Conservation (phyloP, 2,797 vertebrate genomes). For the Etheostoma nigrum region DNA sequence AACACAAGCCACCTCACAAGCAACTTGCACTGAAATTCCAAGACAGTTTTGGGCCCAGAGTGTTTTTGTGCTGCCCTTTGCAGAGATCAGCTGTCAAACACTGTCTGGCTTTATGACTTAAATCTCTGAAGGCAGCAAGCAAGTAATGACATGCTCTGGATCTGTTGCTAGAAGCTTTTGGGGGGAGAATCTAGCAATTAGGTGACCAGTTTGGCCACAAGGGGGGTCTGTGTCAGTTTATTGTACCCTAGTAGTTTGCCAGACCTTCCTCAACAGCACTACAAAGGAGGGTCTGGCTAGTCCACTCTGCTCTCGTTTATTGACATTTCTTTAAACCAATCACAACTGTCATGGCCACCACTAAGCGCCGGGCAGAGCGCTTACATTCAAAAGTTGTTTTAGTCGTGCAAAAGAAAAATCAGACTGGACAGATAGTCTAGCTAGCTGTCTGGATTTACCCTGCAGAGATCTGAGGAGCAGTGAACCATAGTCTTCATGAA, state of each 20-base stretch:
- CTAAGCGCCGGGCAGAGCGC: too few relatives aligned
- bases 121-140: slow-evolving; percentile 16
- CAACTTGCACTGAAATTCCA: slow-evolving; percentile 32
- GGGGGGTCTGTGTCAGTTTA: not conserved
- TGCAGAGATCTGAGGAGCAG: too few relatives aligned
- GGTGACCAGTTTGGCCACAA: slow-evolving; percentile 18
- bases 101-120: slow-evolving; percentile 1
- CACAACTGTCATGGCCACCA: too few relatives aligned
- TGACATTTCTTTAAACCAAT: too few relatives aligned
- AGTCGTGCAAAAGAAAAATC: too few relatives aligned
- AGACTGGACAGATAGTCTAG: too few relatives aligned
- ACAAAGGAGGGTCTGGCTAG: too few relatives aligned
- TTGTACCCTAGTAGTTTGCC: not conserved
- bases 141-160: not conserved
- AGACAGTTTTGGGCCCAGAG: slow-evolving; percentile 39
- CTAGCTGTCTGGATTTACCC: too few relatives aligned
- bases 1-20: slow-evolving; percentile 18
- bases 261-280: too few relatives aligned
- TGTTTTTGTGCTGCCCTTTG: slow-evolving; percentile 26
- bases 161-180: slow-evolving; percentile 5
- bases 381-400: too few relatives aligned
- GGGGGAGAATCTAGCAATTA: not conserved
- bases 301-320: too few relatives aligned
- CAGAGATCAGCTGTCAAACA: slow-evolving; percentile 52
- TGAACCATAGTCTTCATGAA: too few relatives aligned